Conservation (phyloP, 2,113 vertebrate genomes). For the Prunella himalayana region DNA sequence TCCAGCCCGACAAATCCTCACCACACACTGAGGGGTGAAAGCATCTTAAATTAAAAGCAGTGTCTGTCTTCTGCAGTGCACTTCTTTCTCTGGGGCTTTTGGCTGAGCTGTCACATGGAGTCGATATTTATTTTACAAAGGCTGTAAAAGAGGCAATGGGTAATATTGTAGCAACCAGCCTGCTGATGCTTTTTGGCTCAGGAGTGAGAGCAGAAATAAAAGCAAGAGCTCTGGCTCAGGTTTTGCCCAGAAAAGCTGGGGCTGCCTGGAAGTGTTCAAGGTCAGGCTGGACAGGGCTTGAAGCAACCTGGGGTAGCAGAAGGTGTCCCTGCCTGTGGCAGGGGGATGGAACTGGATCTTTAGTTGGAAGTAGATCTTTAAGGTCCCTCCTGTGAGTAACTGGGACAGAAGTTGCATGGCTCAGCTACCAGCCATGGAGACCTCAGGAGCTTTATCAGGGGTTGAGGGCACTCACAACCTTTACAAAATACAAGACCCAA, state of each 20-base stretch:
- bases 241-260: neutral
- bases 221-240: neutral
- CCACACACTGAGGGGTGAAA: rapidly evolving
- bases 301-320: neutral
- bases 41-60: neutral
- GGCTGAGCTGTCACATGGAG: neutral
- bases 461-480: rapidly evolving
- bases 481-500: rapidly evolving
- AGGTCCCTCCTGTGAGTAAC: too few relatives aligned
- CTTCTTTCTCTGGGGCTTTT: neutral
- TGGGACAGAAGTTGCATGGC: neutral
- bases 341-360: neutral
- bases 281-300: rapidly evolving
- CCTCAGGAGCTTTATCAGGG: neutral
- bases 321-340: neutral
- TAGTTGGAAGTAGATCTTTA: neutral
- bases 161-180: neutral
- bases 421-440: rapidly evolving
- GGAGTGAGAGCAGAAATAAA: neutral
- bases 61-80: neutral
- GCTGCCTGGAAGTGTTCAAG: neutral
- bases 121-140: neutral
- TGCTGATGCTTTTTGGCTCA: neutral
- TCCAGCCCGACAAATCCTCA: neutral
- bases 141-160: neutral